Conservation (phyloP, 2,797 vertebrate genomes). For the Threskiornis aethiopicus region DNA sequence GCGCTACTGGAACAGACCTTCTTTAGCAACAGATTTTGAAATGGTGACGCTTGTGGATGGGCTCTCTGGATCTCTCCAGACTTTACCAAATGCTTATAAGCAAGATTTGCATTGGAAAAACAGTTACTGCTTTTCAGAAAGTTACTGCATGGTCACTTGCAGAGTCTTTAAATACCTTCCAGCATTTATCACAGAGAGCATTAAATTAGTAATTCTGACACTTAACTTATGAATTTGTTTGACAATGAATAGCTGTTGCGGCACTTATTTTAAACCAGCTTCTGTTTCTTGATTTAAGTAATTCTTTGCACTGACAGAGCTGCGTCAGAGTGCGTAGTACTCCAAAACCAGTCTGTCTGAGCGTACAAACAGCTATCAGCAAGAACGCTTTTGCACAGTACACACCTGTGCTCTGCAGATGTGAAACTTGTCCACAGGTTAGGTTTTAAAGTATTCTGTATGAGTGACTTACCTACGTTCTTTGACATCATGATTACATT, state of each 20-base stretch:
- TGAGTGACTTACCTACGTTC: neutral
- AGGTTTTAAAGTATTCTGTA: neutral
- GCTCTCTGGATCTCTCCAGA: neutral
- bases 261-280: neutral
- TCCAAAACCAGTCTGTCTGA: neutral
- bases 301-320: neutral
- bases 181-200: neutral
- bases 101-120: neutral
- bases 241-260: neutral
- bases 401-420: neutral
- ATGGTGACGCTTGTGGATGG: neutral
- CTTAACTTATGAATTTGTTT: neutral
- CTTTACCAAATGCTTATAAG: neutral
- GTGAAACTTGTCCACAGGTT: neutral
- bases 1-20: fast-evolving
- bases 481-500: neutral
- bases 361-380: neutral
- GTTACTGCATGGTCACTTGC: neutral
- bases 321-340: neutral
- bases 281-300: neutral
- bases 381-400: neutral
- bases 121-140: neutral
- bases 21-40: neutral
- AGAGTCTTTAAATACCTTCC: neutral
- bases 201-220: neutral